A percentile compares a stretch with the other conserved stretches of the same genome.
These are phyloP conservation scores for Drosophila neotestacea DNA, from an alignment of 2,888 invertebrate species.

Conservation along the genomic window DNA sequence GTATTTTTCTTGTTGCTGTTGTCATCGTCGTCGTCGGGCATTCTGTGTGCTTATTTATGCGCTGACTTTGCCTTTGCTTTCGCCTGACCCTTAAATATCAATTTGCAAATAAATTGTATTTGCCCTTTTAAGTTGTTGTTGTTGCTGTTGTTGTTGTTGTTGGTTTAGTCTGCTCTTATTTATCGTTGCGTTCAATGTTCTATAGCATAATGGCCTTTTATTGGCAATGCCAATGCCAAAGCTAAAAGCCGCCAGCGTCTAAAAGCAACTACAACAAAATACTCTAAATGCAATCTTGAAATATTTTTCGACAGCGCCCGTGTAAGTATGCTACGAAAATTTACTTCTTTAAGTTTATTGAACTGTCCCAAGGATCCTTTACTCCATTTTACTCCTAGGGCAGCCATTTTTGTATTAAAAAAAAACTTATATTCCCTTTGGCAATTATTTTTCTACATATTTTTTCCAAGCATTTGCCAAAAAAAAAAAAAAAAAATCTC, in stretches of 20 bases:
- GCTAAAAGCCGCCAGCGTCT: slow-evolving; percentile 4
- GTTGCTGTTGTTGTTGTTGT: slow-evolving; percentile 17
- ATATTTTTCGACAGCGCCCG: slow-evolving; percentile 44
- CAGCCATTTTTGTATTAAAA: slow-evolving; percentile 10
- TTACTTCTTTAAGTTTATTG: slow-evolving; percentile 67
- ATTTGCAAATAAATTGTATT: slow-evolving; percentile 80
- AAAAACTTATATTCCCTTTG: slow-evolving; percentile 29
- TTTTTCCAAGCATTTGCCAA: slow-evolving; percentile 17
- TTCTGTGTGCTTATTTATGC: slow-evolving; percentile 20
- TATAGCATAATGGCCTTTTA: slow-evolving; percentile 75
- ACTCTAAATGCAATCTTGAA: slow-evolving; percentile 67
- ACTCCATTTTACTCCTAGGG: neutral
- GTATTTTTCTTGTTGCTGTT: neutral
- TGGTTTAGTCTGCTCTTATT: slow-evolving; percentile 56
- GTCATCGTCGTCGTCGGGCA: neutral
- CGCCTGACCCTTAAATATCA: slow-evolving; percentile 76
- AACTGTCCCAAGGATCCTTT: slow-evolving; percentile 41
- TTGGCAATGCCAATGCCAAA: slow-evolving; percentile 50
- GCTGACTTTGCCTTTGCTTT: slow-evolving; percentile 20
- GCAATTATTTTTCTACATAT: slow-evolving; percentile 63
- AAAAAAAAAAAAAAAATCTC: neutral
- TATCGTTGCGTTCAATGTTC: slow-evolving; percentile 70
- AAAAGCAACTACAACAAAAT: slow-evolving; percentile 17
- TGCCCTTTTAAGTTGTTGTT: slow-evolving; percentile 47
- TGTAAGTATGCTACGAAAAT: slow-evolving; percentile 60